Base-by-base conservation (phyloP, 2,113 vertebrate species). In the Acrocephalus arundinaceus region DNA sequence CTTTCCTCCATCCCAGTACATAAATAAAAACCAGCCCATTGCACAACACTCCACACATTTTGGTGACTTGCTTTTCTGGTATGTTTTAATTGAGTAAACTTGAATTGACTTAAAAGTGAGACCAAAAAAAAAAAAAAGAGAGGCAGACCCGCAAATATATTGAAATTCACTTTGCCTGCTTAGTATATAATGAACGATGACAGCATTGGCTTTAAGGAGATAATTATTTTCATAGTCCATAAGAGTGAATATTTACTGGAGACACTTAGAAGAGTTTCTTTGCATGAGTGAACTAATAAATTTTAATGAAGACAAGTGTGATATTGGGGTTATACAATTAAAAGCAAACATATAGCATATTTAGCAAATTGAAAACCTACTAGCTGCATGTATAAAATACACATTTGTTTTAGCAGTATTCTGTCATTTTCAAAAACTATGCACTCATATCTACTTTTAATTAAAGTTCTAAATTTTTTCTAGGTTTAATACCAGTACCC, bases 221-320 rank as follows among this genome's bases (percentile, higher is more conserved):
- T 90, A 92, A 97, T 96, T 96, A 83, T 72, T 86, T 95, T 88
- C 51, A 37, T 82, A 90, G 85, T 91, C 86, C 75, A 65, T 75
- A 93, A 71, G 78, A 68, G 25, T 62, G 82, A 89, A 39, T 94
- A 88, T 94, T 93, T 97, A 83, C 66, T 77, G 27, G 51, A 27
- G 72, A 88, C 80, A 93, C 27, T 94, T 89, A 66, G 51, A 96
- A 92, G 13, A 91, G 84, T 84, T 88, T 91, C 62, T 90, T 72
- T 79, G 49, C 74, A 28, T 65, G 46, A 92, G 59, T 48, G 63
- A 92, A 84, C 41, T 79, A 79, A 81, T 72, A 72, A 39, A 95
- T 88, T 95, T 94, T 97, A 96, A 95, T 91, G 94, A 92, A 95
- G 76, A 54, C 63, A 85, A 94, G 79, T 81, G 57, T 45, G 49